These are phyloP conservation scores for Monomorium pharaonis DNA, from an alignment of 1,140 invertebrate genomes.

Conservation along the genomic window DNA sequence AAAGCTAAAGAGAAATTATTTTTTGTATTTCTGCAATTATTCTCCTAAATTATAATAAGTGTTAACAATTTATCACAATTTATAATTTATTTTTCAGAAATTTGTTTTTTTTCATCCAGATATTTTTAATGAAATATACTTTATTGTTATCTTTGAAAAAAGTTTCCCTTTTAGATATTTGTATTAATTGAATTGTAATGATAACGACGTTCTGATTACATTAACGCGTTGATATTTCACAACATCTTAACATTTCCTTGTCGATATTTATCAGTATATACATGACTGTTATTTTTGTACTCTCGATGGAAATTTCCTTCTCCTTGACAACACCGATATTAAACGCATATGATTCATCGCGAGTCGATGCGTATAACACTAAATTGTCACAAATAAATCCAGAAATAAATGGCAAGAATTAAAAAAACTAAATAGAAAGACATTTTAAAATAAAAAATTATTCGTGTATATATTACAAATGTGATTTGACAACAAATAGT, in stretches of 20 bases:
- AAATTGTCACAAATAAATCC: not conserved
- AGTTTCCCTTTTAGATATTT: not conserved
- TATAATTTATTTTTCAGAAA: not conserved
- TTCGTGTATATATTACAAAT: not conserved
- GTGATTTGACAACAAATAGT: not conserved
- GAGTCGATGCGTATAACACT: not conserved
- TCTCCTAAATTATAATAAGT: not conserved
- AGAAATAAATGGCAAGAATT: not conserved
- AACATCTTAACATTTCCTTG: constrained; percentile 8
- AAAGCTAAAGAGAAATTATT: not conserved
- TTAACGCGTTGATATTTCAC: not conserved
- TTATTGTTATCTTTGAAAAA: not conserved
- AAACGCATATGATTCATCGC: not conserved
- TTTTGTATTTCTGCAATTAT: not conserved
- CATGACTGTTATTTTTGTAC: not conserved
- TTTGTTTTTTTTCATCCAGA: not conserved
- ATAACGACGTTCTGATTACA: not conserved
- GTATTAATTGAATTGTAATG: not conserved
- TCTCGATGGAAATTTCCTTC: constrained; percentile 35
- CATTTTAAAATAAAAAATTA: not conserved
- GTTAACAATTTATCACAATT: not conserved
- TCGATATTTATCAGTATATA: constrained; percentile 14
- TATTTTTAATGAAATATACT: not conserved
- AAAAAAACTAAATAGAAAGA: not conserved
- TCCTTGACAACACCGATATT: not conserved